phyloP scores from a whole-genome alignment of 2,113 vertebrate genomes.

The Promerops cafer region DNA sequence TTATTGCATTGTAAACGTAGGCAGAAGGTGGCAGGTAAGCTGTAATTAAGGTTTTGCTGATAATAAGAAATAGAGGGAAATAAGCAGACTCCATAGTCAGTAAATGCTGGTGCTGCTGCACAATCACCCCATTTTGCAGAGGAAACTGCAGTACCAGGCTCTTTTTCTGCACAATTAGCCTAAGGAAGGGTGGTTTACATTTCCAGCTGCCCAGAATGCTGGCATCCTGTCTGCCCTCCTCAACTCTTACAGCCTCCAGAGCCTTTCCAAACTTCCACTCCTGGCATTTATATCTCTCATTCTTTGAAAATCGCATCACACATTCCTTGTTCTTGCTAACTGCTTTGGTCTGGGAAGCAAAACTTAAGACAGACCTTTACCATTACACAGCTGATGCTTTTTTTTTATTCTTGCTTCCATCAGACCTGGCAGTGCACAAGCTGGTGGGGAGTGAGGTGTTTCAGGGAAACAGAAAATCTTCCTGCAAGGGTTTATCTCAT shows the following conservation, averaged over 20 bases:
- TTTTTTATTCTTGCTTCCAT: neutral
- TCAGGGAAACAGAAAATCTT: neutral
- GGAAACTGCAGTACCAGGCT: constrained; percentile 39
- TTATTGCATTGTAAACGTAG: constrained; percentile 66
- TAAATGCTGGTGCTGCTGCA: constrained; percentile 5
- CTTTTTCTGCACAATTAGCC: constrained; percentile 54
- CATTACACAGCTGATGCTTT: neutral
- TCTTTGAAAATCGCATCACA: rapidly evolving
- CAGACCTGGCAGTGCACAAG: neutral
- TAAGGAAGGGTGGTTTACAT: neutral
- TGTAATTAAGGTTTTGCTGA: constrained; percentile 78
- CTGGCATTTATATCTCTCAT: neutral
- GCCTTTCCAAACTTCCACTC: neutral
- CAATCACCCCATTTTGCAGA: neutral
- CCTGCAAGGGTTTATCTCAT: neutral
- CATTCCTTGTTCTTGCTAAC: neutral
- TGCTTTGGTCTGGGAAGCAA: neutral
- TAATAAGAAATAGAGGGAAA: constrained; percentile 65
- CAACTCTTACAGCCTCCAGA: neutral
- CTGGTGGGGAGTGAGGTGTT: neutral
- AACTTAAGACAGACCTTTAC: neutral
- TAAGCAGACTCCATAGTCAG: constrained; percentile 29
- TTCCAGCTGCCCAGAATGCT: neutral
- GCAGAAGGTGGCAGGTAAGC: constrained; percentile 67
- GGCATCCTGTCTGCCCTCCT: neutral